A percentile compares a stretch with the other conserved stretches of the same genome.
Conservation (phyloP, 35 echinoderm and acorn worm genomes). For the Lytechinus variegatus region DNA sequence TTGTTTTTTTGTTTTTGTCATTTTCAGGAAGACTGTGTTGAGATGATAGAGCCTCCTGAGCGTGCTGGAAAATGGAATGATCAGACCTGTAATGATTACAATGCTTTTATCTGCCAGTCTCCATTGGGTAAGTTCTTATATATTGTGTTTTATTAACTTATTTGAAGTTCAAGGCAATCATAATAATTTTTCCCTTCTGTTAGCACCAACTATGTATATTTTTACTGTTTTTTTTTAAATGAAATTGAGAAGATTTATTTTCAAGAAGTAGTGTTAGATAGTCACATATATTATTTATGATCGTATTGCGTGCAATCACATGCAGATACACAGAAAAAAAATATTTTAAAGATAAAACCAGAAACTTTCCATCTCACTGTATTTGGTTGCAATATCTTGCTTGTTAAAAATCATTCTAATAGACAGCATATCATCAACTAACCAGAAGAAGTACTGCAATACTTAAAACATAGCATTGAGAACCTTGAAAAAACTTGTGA, state of each 20-base stretch:
- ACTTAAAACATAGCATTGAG: no score
- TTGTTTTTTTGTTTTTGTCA: not conserved
- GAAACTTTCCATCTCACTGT: not conserved
- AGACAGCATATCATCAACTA: no score
- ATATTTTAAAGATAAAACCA: not conserved
- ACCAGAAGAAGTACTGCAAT: no score
- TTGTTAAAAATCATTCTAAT: not conserved
- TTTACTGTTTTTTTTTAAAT: not conserved
- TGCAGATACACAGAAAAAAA: not conserved
- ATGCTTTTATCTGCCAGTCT: slow-evolving; percentile 74
- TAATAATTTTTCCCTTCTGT: not conserved
- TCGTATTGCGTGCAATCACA: not conserved
- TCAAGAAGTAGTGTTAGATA: no score
- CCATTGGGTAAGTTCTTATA: slow-evolving; percentile 57
- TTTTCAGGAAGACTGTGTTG: slow-evolving; percentile 84
- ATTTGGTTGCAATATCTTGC: not conserved
- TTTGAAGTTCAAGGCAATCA: not conserved
- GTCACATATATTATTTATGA: not conserved
- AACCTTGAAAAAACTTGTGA: no score
- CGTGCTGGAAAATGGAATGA: slow-evolving; percentile 85
- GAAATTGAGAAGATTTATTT: not conserved
- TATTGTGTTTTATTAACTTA: not conserved
- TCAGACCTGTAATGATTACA: slow-evolving; percentile 56
- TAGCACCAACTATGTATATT: not conserved
- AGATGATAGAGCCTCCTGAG: slow-evolving; percentile 59